phyloP scores from a whole-genome alignment of 1,140 invertebrate species.

The Hyphantria cunea region DNA sequence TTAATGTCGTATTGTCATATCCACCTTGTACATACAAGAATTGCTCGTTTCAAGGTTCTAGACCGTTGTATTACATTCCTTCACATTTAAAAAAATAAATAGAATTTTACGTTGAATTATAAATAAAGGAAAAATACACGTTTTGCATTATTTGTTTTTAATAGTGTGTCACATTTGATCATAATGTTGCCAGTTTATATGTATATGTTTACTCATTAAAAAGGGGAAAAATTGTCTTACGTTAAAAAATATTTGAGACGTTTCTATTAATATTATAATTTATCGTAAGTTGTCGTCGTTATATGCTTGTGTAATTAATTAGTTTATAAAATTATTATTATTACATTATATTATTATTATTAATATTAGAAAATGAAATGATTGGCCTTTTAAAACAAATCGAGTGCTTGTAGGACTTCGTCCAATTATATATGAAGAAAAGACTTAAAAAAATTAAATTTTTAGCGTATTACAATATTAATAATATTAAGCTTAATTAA shows the following conservation, averaged over 20 bases:
- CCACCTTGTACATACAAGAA: no score
- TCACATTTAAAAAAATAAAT: no score
- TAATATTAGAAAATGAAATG: conserved; percentile 21
- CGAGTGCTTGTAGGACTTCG: conserved; percentile 40
- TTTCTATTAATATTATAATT: conserved; percentile 11
- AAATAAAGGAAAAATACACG: no score
- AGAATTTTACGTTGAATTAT: no score
- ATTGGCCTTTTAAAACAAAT: conserved; percentile 35
- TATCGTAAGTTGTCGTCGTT: conserved; percentile 29
- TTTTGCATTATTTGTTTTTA: no score
- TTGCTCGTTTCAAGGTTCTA: no score
- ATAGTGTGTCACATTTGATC: no score
- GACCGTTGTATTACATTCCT: no score
- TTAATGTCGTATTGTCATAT: no score
- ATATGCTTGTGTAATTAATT: conserved; percentile 29
- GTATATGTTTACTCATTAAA: not conserved
- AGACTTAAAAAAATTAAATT: conserved; percentile 33
- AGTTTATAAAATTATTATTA: conserved; percentile 16
- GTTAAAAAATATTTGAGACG: conserved; percentile 9
- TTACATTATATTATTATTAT: conserved; percentile 16
- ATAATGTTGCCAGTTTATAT: not conserved
- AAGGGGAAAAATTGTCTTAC: not conserved
- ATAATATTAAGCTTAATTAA: conserved; percentile 5
- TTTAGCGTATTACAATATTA: conserved; percentile 24
- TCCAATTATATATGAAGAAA: conserved; percentile 36